phyloP scores from a whole-genome alignment of 2,888 invertebrate species.

The Melieria picta region DNA sequence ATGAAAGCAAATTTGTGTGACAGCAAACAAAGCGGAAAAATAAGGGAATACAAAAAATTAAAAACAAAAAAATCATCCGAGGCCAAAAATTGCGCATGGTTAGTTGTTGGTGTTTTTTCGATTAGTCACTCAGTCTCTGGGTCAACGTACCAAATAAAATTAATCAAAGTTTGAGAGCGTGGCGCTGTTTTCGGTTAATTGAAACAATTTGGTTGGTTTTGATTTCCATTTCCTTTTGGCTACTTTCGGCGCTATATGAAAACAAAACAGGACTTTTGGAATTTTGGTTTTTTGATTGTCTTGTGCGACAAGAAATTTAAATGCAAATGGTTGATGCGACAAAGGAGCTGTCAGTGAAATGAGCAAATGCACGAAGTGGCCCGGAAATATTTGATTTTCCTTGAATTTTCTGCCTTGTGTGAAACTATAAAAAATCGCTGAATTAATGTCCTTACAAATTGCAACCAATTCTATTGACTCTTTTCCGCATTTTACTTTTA shows the following conservation, averaged over 20 bases:
- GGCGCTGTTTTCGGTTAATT: slow-evolving; percentile 21
- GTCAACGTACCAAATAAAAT: slow-evolving; percentile 36
- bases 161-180: slow-evolving; percentile 47
- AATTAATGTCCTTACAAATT: too few species aligned
- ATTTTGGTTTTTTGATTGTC: background rate
- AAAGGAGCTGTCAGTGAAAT: background rate
- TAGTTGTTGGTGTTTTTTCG: too few species aligned
- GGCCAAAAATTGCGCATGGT: too few species aligned
- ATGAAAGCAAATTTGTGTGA: slow-evolving; percentile 55
- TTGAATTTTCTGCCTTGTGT: too few species aligned
- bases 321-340: slow-evolving; percentile 29
- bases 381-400: too few species aligned
- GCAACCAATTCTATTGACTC: too few species aligned
- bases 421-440: too few species aligned
- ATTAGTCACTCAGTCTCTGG: background rate
- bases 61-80: background rate
- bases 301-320: slow-evolving; percentile 27
- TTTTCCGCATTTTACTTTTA: too few species aligned
- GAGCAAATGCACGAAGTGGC: too few species aligned
- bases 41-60: background rate
- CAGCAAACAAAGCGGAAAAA: background rate
- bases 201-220: slow-evolving; percentile 14
- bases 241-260: background rate
- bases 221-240: background rate
- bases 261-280: background rate